Conservation (phyloP, 1,140 invertebrate species). For the Drosophila nannoptera region DNA sequence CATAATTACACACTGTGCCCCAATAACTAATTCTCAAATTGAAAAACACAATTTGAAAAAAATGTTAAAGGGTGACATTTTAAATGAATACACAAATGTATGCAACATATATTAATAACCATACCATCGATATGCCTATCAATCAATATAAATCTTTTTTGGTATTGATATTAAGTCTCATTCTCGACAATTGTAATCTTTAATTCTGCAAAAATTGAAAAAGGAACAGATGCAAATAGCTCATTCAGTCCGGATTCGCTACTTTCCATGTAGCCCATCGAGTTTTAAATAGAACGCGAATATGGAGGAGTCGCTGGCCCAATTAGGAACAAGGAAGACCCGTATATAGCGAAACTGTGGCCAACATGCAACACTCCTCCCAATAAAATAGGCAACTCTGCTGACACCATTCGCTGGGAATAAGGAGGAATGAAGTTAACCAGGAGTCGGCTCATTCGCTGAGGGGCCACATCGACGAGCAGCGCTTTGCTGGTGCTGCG, state of each 20-base stretch:
- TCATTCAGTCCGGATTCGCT: no score
- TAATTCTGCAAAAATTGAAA: no score
- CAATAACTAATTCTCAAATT: no score
- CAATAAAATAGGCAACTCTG: slow-evolving; percentile 36
- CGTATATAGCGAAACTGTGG: neutral
- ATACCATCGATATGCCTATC: neutral
- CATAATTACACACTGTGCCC: no score
- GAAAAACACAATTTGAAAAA: no score
- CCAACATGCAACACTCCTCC: slow-evolving; percentile 38
- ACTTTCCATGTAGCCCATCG: no score
- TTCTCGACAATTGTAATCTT: no score
- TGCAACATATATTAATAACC: neutral
- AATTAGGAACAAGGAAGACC: slow-evolving; percentile 17
- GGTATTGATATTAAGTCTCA: no score
- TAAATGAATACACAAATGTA: neutral
- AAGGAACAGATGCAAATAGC: no score
- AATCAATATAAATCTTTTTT: no score
- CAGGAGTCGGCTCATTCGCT: slow-evolving; percentile 35
- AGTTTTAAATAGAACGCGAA: neutral
- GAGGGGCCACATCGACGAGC: slow-evolving; percentile 42
- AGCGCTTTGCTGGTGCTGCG: slow-evolving; percentile 40
- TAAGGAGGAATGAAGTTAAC: neutral
- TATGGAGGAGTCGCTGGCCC: slow-evolving; percentile 3
- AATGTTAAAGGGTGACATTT: no score
- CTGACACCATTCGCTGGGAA: slow-evolving; percentile 51